These are phyloP conservation scores for Myotis brandtii DNA, from an alignment of 2,113 vertebrate species.

Conservation along the genomic window DNA sequence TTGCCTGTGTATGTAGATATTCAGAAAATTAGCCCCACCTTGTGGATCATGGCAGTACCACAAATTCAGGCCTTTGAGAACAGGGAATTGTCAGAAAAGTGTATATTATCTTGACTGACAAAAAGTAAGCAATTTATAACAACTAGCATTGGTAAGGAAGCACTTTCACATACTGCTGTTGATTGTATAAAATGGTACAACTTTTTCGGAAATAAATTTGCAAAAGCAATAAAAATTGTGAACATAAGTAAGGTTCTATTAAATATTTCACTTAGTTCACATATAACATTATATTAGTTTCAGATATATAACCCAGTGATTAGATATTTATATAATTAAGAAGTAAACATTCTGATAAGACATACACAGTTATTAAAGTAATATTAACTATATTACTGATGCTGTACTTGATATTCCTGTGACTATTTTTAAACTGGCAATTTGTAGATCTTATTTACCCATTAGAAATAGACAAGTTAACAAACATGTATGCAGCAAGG, in stretches of 20 bases:
- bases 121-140: slow-evolving; percentile 11
- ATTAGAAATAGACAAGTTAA: slow-evolving; percentile 10
- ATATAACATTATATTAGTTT: not conserved
- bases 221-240: slow-evolving; percentile 18
- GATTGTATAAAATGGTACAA: not conserved
- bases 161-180: not conserved
- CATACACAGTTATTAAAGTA: not conserved
- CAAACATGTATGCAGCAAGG: not conserved
- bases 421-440: not conserved
- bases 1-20: not conserved
- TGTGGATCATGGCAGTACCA: slow-evolving; percentile 55
- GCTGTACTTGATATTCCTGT: not conserved
- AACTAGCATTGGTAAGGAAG: not conserved
- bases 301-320: not conserved
- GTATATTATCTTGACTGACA: slow-evolving; percentile 1
- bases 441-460: not conserved
- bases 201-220: slow-evolving; percentile 36
- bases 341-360: not conserved
- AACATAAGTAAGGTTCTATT: slow-evolving; percentile 1
- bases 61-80: slow-evolving; percentile 21
- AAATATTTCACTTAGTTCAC: slow-evolving; percentile 44
- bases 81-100: not conserved
- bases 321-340: not conserved
- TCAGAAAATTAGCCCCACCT: slow-evolving; percentile 72
- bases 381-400: not conserved